Evolutionary conservation across 1,140 invertebrate species (phyloP).

Genomic region (Adoxophyes honmai): DNA sequence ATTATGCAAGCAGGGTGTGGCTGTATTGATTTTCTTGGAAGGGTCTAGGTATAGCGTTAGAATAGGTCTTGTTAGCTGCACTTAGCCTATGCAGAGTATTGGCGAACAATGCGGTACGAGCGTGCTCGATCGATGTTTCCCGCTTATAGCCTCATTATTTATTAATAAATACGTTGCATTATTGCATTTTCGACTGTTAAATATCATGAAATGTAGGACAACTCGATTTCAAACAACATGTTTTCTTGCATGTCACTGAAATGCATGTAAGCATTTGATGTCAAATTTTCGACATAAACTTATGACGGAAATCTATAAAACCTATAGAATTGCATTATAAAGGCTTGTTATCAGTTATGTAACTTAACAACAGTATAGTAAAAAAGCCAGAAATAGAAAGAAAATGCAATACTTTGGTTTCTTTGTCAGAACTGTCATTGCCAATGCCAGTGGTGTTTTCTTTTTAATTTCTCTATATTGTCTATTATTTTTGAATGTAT

Average conservation of each 20-base stretch:
- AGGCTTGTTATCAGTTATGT: slow-evolving; percentile 66
- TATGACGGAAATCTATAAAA: slow-evolving; percentile 28
- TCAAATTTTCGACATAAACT: slow-evolving; percentile 3
- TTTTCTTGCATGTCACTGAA: slow-evolving; percentile 11
- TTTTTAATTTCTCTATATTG: not conserved
- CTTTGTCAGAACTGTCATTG: slow-evolving; percentile 11
- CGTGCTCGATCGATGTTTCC: slow-evolving; percentile 24
- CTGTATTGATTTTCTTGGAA: slow-evolving; percentile 77
- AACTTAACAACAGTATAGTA: slow-evolving; percentile 41
- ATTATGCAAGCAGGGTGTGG: slow-evolving; percentile 77
- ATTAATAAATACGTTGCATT: slow-evolving; percentile 7
- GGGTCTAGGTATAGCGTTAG: slow-evolving; percentile 70
- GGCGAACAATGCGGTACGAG: slow-evolving; percentile 40
- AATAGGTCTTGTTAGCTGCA: slow-evolving; percentile 61
- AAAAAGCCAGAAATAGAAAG: slow-evolving; percentile 8
- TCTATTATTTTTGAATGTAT: not conserved
- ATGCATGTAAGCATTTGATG: not conserved
- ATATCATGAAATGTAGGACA: not conserved
- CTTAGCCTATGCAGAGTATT: slow-evolving; percentile 45
- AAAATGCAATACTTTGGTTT: not conserved
- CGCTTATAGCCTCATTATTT: slow-evolving; percentile 3
- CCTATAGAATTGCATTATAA: slow-evolving; percentile 60
- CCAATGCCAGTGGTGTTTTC: slow-evolving; percentile 2
- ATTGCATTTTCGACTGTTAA: slow-evolving; percentile 1
- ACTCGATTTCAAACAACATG: not conserved